phyloP scores from a whole-genome alignment of 35 echinoderm and acorn worm species.

The Apostichopus parvimensis region DNA sequence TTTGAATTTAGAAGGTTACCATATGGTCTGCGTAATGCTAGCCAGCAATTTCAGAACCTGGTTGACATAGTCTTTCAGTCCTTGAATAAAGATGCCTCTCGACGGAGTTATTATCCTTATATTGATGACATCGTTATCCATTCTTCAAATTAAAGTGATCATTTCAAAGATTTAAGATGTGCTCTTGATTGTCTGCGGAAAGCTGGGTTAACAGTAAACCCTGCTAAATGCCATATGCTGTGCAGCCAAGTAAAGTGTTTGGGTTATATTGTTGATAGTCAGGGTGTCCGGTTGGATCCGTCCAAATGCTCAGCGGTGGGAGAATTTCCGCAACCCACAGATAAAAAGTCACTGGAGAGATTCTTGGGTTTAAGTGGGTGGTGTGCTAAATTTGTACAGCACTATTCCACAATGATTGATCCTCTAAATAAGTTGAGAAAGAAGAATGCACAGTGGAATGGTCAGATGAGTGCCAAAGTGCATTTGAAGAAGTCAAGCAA shows the following conservation, averaged over 20 bases:
- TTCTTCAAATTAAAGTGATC: not conserved
- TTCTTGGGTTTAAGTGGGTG: not conserved
- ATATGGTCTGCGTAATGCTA: too few relatives aligned
- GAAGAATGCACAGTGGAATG: not conserved
- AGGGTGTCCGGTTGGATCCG: not conserved
- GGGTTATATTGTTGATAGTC: not conserved
- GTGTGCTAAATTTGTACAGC: not conserved
- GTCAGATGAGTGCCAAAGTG: slow-evolving; percentile 1
- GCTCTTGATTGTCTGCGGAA: not conserved
- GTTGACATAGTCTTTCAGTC: too few relatives aligned
- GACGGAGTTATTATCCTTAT: too few relatives aligned
- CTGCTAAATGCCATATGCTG: slow-evolving; percentile 7
- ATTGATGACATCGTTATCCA: not conserved
- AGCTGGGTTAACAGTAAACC: not conserved
- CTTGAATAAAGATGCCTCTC: too few relatives aligned
- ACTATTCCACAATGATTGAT: too few relatives aligned
- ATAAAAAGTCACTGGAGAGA: too few relatives aligned
- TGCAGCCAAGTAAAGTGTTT: not conserved
- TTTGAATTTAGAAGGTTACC: too few relatives aligned
- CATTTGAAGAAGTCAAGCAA: slow-evolving; percentile 18
- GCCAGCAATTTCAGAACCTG: too few relatives aligned
- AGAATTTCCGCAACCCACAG: not conserved
- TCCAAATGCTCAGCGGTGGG: not conserved
- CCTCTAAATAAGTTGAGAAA: too few relatives aligned
- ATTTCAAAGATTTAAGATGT: not conserved